A percentile compares a stretch with the other conserved stretches of the same genome.
Evolutionary conservation across 2,888 invertebrate species (phyloP).

Genomic region (Leptogaster cylindrica): DNA sequence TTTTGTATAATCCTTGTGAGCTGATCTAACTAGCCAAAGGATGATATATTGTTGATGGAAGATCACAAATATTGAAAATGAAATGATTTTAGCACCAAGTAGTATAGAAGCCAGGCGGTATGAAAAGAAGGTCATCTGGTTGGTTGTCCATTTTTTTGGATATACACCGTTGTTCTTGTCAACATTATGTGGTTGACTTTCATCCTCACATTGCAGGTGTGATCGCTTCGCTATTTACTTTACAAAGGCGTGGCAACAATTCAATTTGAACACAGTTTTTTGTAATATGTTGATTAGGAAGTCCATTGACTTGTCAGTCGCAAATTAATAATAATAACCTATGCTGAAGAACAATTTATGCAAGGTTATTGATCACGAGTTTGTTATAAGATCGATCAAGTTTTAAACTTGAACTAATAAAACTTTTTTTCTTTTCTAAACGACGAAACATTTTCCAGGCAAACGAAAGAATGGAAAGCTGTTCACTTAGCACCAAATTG

Average conservation of each 20-base stretch:
- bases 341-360: background rate
- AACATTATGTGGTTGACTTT: background rate
- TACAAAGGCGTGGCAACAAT: background rate
- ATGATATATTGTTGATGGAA: background rate
- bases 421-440: no score
- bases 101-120: slow-evolving; percentile 5
- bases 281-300: background rate
- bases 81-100: slow-evolving; percentile 26
- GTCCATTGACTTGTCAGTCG: background rate
- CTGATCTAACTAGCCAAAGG: slow-evolving; percentile 8
- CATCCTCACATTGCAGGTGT: background rate
- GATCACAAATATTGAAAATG: background rate
- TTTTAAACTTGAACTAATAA: no score
- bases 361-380: background rate
- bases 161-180: background rate
- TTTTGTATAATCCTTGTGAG: slow-evolving; percentile 26
- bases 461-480: no score
- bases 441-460: no score
- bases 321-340: background rate
- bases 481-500: no score
- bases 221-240: background rate
- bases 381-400: background rate
- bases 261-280: background rate
- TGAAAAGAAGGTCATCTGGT: slow-evolving; percentile 23
- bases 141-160: background rate